Percentiles rank a stretch among this genome's conserved stretches.
phyloP scores from a whole-genome alignment of 1,140 invertebrate species.

The Neodiprion fabricii region DNA sequence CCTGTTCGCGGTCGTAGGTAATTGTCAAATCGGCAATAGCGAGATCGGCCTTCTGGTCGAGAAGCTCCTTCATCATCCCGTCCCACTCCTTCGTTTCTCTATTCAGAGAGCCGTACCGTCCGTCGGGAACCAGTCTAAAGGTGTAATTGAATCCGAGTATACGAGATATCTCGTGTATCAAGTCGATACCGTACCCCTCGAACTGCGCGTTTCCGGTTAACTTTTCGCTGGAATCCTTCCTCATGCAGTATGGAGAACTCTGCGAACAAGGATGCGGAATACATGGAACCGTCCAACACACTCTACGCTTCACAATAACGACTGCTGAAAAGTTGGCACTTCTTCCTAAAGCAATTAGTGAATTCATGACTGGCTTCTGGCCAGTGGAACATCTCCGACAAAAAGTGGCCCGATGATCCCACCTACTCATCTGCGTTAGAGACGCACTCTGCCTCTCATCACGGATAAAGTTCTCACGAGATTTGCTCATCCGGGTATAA shows the following conservation, averaged over 20 bases:
- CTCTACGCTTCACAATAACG: no score
- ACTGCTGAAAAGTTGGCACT: no score
- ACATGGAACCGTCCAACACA: no score
- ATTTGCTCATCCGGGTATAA: no score
- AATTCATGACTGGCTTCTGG: no score
- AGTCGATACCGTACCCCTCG: constrained; percentile 87
- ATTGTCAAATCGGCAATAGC: constrained; percentile 94
- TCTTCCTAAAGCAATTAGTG: no score
- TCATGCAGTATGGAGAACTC: constrained; percentile 93
- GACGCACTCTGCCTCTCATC: no score
- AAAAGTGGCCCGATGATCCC: no score
- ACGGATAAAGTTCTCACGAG: no score
- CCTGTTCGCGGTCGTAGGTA: constrained; percentile 87
- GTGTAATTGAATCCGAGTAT: constrained; percentile 92
- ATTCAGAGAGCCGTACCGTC: constrained; percentile 81
- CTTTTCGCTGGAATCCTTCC: constrained; percentile 80
- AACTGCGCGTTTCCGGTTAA: constrained; percentile 86
- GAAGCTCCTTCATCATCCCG: constrained; percentile 91
- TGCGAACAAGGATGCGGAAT: constrained; percentile 50
- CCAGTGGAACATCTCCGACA: no score
- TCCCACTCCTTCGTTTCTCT: constrained; percentile 87
- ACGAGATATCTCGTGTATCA: constrained; percentile 87
- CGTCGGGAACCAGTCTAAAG: constrained; percentile 80
- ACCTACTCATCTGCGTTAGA: no score
- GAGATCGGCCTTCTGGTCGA: constrained; percentile 89